These are phyloP conservation scores for Sarcophaga carnaria DNA, from an alignment of 2,888 invertebrate species.

Conservation along the genomic window DNA sequence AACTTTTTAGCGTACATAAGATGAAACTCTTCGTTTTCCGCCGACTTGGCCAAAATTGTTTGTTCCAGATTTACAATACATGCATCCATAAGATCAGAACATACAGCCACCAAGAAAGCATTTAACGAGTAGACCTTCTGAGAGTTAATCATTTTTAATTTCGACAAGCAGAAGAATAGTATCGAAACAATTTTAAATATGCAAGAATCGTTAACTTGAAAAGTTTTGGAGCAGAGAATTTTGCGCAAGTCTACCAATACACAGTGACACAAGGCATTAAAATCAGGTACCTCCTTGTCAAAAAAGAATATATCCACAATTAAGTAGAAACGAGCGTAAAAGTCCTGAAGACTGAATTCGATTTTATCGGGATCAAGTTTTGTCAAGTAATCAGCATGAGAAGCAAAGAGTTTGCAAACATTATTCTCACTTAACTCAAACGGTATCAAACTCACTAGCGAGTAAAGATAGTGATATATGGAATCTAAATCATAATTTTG, in stretches of 20 bases:
- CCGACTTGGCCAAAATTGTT: conserved; percentile 77
- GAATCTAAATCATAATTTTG: conserved; percentile 93
- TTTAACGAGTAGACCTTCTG: conserved; percentile 91
- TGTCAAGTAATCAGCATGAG: conserved; percentile 86
- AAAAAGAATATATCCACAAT: conserved; percentile 82
- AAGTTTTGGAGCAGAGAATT: conserved; percentile 86
- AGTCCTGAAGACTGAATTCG: conserved; percentile 82
- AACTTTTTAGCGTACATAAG: conserved; percentile 77
- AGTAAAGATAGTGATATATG: conserved; percentile 94
- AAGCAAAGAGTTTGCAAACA: conserved; percentile 88
- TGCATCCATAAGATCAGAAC: conserved; percentile 84
- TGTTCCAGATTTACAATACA: conserved; percentile 82
- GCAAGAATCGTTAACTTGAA: conserved; percentile 85
- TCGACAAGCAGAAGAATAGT: conserved; percentile 90
- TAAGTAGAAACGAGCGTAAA: conserved; percentile 83
- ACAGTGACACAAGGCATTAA: conserved; percentile 86
- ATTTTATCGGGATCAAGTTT: conserved; percentile 82
- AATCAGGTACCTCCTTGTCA: conserved; percentile 84
- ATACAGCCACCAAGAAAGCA: conserved; percentile 92
- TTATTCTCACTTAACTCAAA: conserved; percentile 96
- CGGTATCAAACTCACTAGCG: conserved; percentile 88
- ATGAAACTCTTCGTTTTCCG: conserved; percentile 80
- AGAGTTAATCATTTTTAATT: conserved; percentile 88
- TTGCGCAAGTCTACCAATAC: conserved; percentile 89
- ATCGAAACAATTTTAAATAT: conserved; percentile 92